Percentiles rank a stretch among this genome's conserved stretches.
Evolutionary conservation across 1,140 invertebrate species (phyloP).

Genomic region (Argopecten irradians): DNA sequence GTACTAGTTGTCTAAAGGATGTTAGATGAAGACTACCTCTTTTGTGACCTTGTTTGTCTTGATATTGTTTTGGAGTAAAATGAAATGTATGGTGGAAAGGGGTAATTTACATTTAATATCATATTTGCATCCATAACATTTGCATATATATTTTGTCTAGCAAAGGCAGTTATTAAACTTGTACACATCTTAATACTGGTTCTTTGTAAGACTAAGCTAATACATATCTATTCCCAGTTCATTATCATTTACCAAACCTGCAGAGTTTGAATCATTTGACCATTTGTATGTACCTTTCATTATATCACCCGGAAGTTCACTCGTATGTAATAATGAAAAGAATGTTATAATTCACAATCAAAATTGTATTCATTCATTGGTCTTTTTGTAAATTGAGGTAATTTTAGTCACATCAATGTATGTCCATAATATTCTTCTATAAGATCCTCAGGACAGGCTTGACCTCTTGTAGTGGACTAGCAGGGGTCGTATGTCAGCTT

Average conservation of each 20-base stretch:
- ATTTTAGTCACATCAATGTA: not conserved
- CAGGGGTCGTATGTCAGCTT: not conserved
- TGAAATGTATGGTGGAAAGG: slow-evolving; percentile 2
- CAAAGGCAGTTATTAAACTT: not conserved
- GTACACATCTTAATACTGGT: not conserved
- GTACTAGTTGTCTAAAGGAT: not conserved
- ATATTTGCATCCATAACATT: not conserved
- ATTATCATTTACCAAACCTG: not conserved
- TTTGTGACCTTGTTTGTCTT: not conserved
- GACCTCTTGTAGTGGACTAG: not conserved
- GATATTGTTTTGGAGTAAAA: not conserved
- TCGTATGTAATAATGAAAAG: not conserved
- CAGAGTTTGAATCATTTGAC: not conserved
- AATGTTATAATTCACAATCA: slow-evolving; percentile 3
- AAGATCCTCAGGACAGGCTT: not conserved
- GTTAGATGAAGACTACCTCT: not conserved
- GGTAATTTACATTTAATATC: not conserved
- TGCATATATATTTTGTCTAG: not conserved
- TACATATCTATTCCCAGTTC: not conserved
- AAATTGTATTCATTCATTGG: not conserved
- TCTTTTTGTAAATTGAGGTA: not conserved
- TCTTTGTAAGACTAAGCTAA: not conserved
- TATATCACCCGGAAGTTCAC: not conserved
- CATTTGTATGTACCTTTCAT: not conserved
- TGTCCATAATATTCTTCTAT: not conserved